These are phyloP conservation scores for Venusia cambrica DNA, from an alignment of 2,888 invertebrate species.

Conservation along the genomic window DNA sequence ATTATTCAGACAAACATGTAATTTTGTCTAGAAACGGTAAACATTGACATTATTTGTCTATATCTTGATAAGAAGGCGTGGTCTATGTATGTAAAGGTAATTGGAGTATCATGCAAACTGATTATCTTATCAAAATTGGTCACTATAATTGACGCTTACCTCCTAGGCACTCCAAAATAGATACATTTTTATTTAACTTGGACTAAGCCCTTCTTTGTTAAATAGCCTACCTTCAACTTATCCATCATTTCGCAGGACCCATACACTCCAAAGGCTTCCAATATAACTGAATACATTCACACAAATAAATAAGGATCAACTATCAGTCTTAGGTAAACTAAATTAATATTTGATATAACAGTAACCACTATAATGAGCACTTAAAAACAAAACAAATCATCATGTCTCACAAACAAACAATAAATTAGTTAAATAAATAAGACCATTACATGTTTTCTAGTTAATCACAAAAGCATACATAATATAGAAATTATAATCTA, in stretches of 20 bases:
- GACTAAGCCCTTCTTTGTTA: too few relatives aligned
- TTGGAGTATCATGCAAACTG: conserved; percentile 7
- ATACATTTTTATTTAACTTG: too few relatives aligned
- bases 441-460: conserved; percentile 5
- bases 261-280: too few relatives aligned
- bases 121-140: conserved; percentile 54
- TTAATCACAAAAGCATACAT: conserved; percentile 1
- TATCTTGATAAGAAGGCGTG: too few relatives aligned
- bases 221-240: too few relatives aligned
- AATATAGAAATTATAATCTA: not conserved
- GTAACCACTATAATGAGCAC: conserved; percentile 17
- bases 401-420: conserved; percentile 14
- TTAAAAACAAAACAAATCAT: conserved; percentile 9
- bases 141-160: conserved; percentile 48
- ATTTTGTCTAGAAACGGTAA: too few relatives aligned
- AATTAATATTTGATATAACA: conserved; percentile 38
- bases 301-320: conserved; percentile 49
- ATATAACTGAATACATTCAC: too few relatives aligned
- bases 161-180: too few relatives aligned
- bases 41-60: too few relatives aligned
- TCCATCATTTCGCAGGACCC: too few relatives aligned
- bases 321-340: conserved; percentile 67
- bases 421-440: conserved; percentile 9
- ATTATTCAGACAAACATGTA: too few relatives aligned
- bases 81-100: too few relatives aligned